Base-by-base conservation (phyloP, 2,888 invertebrate genomes). In the Nomada ferruginata region DNA sequence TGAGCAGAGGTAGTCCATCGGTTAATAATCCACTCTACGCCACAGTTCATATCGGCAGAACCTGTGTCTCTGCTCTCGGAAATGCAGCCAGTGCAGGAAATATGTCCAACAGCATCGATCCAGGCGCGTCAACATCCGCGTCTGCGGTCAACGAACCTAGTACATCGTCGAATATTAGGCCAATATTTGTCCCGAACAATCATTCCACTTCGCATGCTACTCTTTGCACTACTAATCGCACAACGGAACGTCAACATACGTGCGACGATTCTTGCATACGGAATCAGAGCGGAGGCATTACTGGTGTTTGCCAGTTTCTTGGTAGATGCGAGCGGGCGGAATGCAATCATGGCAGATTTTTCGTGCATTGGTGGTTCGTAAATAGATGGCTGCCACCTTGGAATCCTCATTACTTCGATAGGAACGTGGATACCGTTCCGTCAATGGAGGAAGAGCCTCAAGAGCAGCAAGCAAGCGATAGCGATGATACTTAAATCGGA, bases 331-430 rank as follows among this genome's bases (percentile, higher is more conserved):
- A 93, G 29, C 89, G 91, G 60, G 85, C 91, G 7, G 92, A 93
- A 50, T 93, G 92, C 59, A 91, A 92, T 66, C 91, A 91, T 18
- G 91, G 95, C 11, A 92, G 96, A 71, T 95, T 96, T 66, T 96
- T 96, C 1, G 94, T 96, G 53, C 96, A 96, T 89, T 96, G 96
- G 96, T 94, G 96, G 87, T 93, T 96, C 79, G 95, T 96, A 0
- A 96, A 96, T 89, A 95, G 96, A 87, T 96, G 96, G 96, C 90
- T 96, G 29, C 96, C 96, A 0, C 95, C 96, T 0, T 85, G 89
- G 68, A 84, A 84, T 20, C 85, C 87, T 55, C 87, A 89, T 29
- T 87, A 85, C 70, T 83, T 83, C n/a, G 91, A 89, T 4, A 89
- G 90, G 60, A 90, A 90, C n/a, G 63, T 76, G n/a, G 86, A 88